These are phyloP conservation scores for Bothrops jararaca DNA, from an alignment of 2,113 vertebrate species.

Conservation along the genomic window DNA sequence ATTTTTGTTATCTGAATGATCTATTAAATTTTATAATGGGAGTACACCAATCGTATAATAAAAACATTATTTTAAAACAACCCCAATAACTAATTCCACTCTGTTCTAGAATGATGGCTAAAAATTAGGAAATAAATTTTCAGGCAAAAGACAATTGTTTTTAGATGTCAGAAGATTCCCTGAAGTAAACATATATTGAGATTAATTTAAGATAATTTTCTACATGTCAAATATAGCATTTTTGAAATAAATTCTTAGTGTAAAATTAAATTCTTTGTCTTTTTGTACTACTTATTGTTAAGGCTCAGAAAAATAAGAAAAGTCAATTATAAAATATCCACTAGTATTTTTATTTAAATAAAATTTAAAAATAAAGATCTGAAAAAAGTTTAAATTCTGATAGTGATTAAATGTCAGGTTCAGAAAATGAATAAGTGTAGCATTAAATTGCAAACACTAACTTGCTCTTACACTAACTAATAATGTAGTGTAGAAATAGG, in stretches of 20 bases:
- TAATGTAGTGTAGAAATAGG: not conserved
- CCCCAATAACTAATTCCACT: not conserved
- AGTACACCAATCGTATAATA: not conserved
- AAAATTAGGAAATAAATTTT: not conserved
- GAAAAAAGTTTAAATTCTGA: not conserved
- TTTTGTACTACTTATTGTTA: not conserved
- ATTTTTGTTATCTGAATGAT: not conserved
- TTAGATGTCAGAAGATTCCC: not conserved
- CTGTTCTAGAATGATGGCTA: not conserved
- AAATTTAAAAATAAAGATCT: not conserved
- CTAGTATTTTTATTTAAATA: not conserved
- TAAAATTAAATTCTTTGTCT: slow-evolving; percentile 1
- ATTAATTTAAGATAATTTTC: slow-evolving; percentile 5
- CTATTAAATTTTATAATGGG: not conserved
- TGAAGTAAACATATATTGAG: not conserved
- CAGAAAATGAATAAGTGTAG: not conserved
- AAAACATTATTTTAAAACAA: not conserved
- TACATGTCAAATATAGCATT: not conserved
- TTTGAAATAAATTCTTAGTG: not conserved
- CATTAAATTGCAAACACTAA: not conserved
- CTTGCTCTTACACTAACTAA: not conserved
- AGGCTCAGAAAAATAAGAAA: not conserved
- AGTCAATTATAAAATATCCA: not conserved
- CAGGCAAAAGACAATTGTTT: not conserved
- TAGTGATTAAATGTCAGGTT: not conserved